A percentile compares a stretch with the other conserved stretches of the same genome.
Conservation (phyloP, 2,888 invertebrate genomes). For the Tipula lateralis region DNA sequence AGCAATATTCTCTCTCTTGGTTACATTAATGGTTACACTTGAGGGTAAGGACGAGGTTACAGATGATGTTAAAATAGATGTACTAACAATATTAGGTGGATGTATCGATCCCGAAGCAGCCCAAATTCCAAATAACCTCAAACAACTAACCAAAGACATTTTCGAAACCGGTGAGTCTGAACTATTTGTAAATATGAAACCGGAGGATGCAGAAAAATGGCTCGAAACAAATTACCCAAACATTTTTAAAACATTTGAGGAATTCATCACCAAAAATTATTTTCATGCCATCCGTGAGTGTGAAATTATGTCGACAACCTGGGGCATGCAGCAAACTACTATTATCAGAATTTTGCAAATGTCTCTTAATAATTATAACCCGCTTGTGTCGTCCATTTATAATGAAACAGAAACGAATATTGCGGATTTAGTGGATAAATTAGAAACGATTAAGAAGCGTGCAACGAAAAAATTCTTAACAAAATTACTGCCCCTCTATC, state of each 20-base stretch:
- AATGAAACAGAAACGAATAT: conserved; percentile 40
- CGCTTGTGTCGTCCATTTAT: not conserved
- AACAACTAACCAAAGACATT: conserved; percentile 50
- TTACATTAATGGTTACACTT: not conserved
- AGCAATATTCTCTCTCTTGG: conserved; percentile 24
- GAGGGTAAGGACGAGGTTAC: conserved; percentile 50
- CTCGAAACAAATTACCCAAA: conserved; percentile 52
- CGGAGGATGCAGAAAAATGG: conserved; percentile 56
- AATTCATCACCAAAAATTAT: conserved; percentile 65
- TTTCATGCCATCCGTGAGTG: conserved; percentile 63
- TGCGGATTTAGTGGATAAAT: conserved; percentile 51
- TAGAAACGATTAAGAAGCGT: conserved; percentile 52
- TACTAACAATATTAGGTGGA: conserved; percentile 62
- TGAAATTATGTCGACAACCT: conserved; percentile 60
- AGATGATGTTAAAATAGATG: conserved; percentile 62
- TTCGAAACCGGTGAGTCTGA: conserved; percentile 48
- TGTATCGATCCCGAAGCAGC: conserved; percentile 68
- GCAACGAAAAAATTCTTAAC: conserved; percentile 55
- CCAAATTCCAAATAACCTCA: conserved; percentile 60
- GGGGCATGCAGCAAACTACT: conserved; percentile 58
- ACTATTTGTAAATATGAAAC: conserved; percentile 51
- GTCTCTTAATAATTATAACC: not conserved
- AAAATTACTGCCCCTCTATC: conserved; percentile 57
- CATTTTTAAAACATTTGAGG: conserved; percentile 50
- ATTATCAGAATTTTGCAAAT: conserved; percentile 60